A percentile compares a stretch with the other conserved stretches of the same genome.
Conservation (phyloP, 2,797 vertebrate species). For the Cossypha caffra region DNA sequence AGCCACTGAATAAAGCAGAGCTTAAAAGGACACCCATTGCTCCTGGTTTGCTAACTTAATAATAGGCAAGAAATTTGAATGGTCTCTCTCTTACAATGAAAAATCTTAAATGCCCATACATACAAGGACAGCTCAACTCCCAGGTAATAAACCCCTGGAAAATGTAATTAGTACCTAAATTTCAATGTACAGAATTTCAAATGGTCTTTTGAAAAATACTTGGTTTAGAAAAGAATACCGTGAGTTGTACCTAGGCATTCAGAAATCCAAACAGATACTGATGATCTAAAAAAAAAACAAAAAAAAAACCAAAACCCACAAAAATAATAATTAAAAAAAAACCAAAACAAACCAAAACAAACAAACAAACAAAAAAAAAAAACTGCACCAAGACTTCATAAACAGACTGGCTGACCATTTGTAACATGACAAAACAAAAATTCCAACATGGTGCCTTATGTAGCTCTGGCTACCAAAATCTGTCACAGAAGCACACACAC, state of each 20-base stretch:
- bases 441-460: accelerated
- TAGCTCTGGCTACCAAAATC: neutral
- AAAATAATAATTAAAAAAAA: neutral
- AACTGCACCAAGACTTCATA: neutral
- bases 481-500: accelerated
- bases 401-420: neutral
- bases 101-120: neutral
- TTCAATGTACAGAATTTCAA: neutral
- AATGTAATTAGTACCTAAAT: neutral
- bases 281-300: neutral
- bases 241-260: neutral
- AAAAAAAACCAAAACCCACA: too few relatives aligned
- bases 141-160: neutral
- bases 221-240: neutral
- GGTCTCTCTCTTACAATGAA: neutral
- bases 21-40: neutral
- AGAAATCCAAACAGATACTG: neutral
- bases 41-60: neutral
- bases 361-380: too few relatives aligned
- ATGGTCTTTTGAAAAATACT: neutral
- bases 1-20: neutral
- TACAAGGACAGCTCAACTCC: neutral
- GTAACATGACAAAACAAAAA: accelerated
- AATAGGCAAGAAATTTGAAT: neutral
- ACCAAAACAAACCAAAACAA: too few relatives aligned